These are phyloP conservation scores for Epizoanthus rinbou DNA, from an alignment of 92 coral and sea anemone species.

Conservation along the genomic window DNA sequence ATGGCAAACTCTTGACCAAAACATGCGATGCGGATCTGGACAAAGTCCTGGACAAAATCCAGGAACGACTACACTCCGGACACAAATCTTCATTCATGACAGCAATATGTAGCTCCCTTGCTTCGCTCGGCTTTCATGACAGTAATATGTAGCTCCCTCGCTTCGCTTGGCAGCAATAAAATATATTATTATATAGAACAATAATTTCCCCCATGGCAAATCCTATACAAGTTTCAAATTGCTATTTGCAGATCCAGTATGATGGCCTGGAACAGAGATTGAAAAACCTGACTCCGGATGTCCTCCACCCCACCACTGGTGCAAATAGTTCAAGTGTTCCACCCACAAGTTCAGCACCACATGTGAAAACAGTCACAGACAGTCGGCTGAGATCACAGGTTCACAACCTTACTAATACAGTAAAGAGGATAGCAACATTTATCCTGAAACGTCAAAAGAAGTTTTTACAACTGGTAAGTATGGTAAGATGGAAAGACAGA, in stretches of 20 bases:
- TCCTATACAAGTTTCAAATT: not conserved
- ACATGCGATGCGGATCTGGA: too few species aligned
- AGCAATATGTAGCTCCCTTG: too few species aligned
- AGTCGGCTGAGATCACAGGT: slow-evolving; percentile 22
- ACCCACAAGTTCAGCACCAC: not conserved
- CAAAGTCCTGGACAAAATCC: too few species aligned
- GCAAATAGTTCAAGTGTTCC: not conserved
- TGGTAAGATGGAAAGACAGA: not conserved
- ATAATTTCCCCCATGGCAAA: too few species aligned
- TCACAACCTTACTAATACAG: slow-evolving; percentile 29
- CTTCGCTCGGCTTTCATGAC: too few species aligned
- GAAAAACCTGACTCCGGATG: not conserved
- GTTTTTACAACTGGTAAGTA: slow-evolving; percentile 23
- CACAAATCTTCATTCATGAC: too few species aligned
- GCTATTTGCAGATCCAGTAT: not conserved
- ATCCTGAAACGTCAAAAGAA: slow-evolving; percentile 27
- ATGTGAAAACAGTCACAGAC: not conserved
- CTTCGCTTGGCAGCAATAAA: too few species aligned
- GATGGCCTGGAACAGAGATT: slow-evolving; percentile 20
- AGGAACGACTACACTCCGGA: too few species aligned
- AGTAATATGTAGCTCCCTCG: too few species aligned
- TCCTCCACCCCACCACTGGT: not conserved
- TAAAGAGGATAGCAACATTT: slow-evolving; percentile 30
- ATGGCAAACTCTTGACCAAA: too few species aligned
- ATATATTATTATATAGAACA: too few species aligned